Evolutionary conservation across 2,888 invertebrate species (phyloP), one percentile per base, ranked within the genome.

Genomic region (Tetramorium bicarinatum): DNA sequence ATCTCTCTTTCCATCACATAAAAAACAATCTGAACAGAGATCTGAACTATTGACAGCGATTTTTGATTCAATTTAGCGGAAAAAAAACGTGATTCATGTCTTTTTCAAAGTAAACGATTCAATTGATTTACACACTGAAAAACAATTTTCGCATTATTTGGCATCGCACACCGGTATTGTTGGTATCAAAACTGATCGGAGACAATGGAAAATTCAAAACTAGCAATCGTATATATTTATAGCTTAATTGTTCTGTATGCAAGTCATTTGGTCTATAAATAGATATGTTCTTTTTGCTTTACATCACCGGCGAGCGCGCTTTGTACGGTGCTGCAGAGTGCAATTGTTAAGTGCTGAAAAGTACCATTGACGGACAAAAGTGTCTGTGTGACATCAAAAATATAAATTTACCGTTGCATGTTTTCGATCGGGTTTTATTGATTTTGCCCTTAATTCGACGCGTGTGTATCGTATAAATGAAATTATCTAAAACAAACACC

Each of bases 401-500:
- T 59, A 25, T 59, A 69, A 71, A 44, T 34, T 21, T 44, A 3
- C 18, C 15, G 21, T 56, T 47, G 56, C 21, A 29, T 15, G 44
- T 38, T 38, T 56, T 34, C 56, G 56, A 56, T 44, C 7, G 56
- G 29, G 13, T 59, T 69, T 47, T 77, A 56, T 77, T 52, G 34
- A 56, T 69, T 79, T 44, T 69, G 21, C 59, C 6, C 4, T 44
- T 56, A 67, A 77, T 77, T 79, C 21, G 41, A 41, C 6, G 8
- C 34, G 3, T 47, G 25, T 71, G 44, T 49, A 49, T 67, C n/a
- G 54, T 44, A n/a, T 21, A 54, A 54, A 54, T 67, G 11, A 67
- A 67, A 77, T 67, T 67, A 67, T 44, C 54, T 67, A 54, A 77
- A 77, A 67, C 13, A 52, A 76, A 47, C 25, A n/a, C n/a, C 6